Evolutionary conservation across 2,113 vertebrate species (phyloP).

Genomic region (Nesogale talazaci): DNA sequence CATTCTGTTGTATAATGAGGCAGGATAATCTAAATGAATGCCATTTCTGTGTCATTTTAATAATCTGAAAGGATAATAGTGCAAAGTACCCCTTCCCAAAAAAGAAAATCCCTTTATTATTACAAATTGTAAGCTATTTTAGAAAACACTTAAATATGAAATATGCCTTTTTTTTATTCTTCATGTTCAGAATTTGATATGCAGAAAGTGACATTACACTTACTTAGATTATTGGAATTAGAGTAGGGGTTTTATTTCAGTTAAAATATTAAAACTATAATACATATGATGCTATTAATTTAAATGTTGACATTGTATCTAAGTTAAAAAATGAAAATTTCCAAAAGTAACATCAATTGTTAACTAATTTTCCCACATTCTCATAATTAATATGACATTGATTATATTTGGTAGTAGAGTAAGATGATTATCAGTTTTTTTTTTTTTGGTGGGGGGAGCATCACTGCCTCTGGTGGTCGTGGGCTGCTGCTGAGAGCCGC

Average conservation of each 20-base stretch:
- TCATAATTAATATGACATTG: neutral
- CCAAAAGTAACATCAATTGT: neutral
- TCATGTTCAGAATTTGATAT: neutral
- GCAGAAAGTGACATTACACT: too few species aligned
- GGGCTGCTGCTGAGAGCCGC: too few species aligned
- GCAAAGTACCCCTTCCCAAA: neutral
- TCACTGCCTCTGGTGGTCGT: too few species aligned
- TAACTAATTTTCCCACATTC: neutral
- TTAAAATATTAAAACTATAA: neutral
- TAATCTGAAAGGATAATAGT: neutral
- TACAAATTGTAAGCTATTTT: neutral
- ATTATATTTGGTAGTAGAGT: neutral
- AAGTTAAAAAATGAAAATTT: neutral
- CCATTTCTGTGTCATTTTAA: slow-evolving; percentile 38
- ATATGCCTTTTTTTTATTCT: neutral
- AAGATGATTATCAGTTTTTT: neutral
- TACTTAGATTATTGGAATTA: neutral
- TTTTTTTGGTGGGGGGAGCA: too few species aligned
- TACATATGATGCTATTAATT: neutral
- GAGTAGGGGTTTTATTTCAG: neutral
- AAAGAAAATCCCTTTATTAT: neutral
- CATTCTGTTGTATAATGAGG: slow-evolving; percentile 31
- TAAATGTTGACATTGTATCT: neutral
- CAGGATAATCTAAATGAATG: slow-evolving; percentile 48
- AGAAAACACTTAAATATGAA: neutral